Evolutionary conservation across 2,888 invertebrate species (phyloP), one percentile per base, ranked within the genome.

Genomic region (Diarsia brunnea): DNA sequence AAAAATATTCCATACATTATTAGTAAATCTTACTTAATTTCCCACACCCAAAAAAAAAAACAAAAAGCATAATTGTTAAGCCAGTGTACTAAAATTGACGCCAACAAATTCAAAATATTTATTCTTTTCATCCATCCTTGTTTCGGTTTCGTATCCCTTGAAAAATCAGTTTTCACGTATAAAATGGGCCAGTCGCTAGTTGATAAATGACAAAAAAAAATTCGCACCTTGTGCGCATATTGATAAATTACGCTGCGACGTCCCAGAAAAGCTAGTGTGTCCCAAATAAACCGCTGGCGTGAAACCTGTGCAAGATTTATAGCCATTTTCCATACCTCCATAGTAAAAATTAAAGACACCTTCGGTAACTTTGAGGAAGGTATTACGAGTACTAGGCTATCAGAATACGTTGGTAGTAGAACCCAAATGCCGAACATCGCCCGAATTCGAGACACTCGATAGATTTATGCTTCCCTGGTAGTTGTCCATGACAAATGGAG

Each of bases 401-500:
- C 71, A 85, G 83, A 69, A 71, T 65, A 75, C 85, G 75, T 66
- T 73, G 60, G 49, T 68, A 64, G 64, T 69, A 53, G 68, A 71
- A 76, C 70, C 69, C 53, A 71, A 74, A 84, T 75, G 65, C 65
- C 73, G 78, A 81, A 78, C 64, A 73, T 72, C 53, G 60, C 53
- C 65, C 24, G 69, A 76, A 84, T 79, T 72, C 55, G 51, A 79
- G 84, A 84, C 82, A 77, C 24, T 31, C 73, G 73, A 84, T 79
- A 79, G 84, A 84, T 84, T 84, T 84, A 84, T 84, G 79, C 75
- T 68, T 55, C 72, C 61, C 67, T 79, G 72, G 74, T 84, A 84
- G 70, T 72, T 73, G 78, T 67, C 60, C 79, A 77, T 82, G 85
- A 84, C 75, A 84, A 84, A 84, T 84, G 79, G 78, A 61, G 78